A percentile compares a stretch with the other conserved stretches of the same genome.
Conservation (phyloP, 2,797 vertebrate genomes). For the Silurus lanzhouensis region DNA sequence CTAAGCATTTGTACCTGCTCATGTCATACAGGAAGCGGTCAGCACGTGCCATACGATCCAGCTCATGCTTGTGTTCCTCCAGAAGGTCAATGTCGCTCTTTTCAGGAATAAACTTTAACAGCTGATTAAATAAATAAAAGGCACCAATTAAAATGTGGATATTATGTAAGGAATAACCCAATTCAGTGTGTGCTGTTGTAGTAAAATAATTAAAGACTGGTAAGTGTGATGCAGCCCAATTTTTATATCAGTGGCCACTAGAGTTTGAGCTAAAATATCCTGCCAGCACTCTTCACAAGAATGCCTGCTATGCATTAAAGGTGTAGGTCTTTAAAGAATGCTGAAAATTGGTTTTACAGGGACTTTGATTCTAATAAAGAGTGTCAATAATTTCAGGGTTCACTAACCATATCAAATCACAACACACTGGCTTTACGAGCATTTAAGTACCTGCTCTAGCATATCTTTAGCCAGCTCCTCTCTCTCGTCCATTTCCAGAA, state of each 20-base stretch:
- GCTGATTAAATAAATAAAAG: slow-evolving; percentile 66
- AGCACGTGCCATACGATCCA: slow-evolving; percentile 93
- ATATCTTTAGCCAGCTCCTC: slow-evolving; percentile 97
- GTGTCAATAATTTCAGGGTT: not conserved
- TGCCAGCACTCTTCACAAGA: not conserved
- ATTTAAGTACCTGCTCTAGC: slow-evolving; percentile 87
- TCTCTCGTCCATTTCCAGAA: slow-evolving; percentile 95
- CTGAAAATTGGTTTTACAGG: not conserved
- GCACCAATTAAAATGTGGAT: not conserved
- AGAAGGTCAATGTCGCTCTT: slow-evolving; percentile 92
- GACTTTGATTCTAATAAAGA: not conserved
- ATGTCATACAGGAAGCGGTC: slow-evolving; percentile 97
- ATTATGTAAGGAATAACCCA: not conserved
- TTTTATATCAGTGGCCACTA: not conserved
- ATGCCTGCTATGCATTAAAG: not conserved
- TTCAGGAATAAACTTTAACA: slow-evolving; percentile 93
- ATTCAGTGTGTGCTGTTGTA: not conserved
- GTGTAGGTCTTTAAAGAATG: not conserved
- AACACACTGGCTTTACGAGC: not conserved
- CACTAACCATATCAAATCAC: not conserved
- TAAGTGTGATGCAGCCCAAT: not conserved
- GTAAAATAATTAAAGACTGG: not conserved
- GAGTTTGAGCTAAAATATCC: not conserved
- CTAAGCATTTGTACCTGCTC: slow-evolving; percentile 82
- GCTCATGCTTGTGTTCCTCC: slow-evolving; percentile 95